A percentile compares a stretch with the other conserved stretches of the same genome.
Evolutionary conservation across 92 coral and sea anemone genomes (phyloP).

Genomic region (Metridium senile): DNA sequence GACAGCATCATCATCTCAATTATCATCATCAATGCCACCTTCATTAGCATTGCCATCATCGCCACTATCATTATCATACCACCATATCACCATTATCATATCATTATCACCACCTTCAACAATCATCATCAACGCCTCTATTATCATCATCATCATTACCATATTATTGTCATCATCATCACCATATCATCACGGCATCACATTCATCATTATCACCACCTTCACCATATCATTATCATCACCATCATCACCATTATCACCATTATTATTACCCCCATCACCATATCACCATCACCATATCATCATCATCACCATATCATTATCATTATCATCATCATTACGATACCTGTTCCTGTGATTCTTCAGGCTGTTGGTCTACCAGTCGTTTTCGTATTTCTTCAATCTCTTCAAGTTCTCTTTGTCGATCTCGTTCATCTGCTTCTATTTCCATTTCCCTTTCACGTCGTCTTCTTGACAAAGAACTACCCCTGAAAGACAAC

Average conservation of each 20-base stretch:
- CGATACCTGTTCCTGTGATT: not conserved
- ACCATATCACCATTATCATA: not conserved
- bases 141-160: not conserved
- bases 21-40: not conserved
- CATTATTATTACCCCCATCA: not conserved
- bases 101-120: not conserved
- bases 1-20: not conserved
- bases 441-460: conserved; percentile 87
- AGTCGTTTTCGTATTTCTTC: conserved; percentile 92
- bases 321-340: not conserved
- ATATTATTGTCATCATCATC: not conserved
- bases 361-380: conserved; percentile 75
- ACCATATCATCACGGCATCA: not conserved
- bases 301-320: not conserved
- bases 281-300: not conserved
- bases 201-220: not conserved
- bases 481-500: conserved; percentile 64
- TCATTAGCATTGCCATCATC: not conserved
- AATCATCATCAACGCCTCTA: not conserved
- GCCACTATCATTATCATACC: not conserved
- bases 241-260: not conserved
- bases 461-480: conserved; percentile 76
- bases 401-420: conserved; percentile 93
- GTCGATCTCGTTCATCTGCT: conserved; percentile 89
- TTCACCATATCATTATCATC: not conserved